Percentiles rank a stretch among this genome's conserved stretches.
These are phyloP conservation scores for Oikopleura dioica DNA, from an alignment of 23 tunicate species.

Conservation along the genomic window DNA sequence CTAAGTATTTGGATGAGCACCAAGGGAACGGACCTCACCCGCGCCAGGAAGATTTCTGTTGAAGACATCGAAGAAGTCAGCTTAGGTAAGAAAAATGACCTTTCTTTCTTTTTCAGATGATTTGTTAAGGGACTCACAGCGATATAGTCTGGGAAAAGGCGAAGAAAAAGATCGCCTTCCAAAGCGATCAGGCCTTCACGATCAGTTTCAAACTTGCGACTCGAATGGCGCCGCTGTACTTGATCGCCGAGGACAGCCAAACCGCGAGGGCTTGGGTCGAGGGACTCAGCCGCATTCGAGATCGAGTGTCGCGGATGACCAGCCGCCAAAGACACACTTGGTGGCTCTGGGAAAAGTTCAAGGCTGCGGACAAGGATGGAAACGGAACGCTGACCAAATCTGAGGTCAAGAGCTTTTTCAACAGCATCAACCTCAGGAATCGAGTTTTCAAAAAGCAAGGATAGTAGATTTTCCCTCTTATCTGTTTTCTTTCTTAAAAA, in stretches of 20 bases:
- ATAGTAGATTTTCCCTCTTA: too few species aligned
- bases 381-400: slow-evolving; percentile 10
- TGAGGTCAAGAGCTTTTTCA: neutral
- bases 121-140: too few species aligned
- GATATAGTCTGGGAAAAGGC: neutral
- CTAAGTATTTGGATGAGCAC: neutral
- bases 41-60: neutral
- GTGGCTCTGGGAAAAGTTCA: slow-evolving; percentile 62
- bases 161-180: neutral
- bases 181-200: neutral
- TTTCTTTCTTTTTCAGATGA: too few species aligned
- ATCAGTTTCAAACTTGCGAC: neutral
- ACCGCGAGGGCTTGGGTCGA: slow-evolving; percentile 11
- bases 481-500: too few species aligned
- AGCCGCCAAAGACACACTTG: slow-evolving; percentile 9
- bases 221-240: neutral
- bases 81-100: neutral
- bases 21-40: neutral
- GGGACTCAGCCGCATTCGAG: neutral
- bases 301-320: neutral
- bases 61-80: neutral
- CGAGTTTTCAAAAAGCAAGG: too few species aligned
- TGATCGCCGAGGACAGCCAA: neutral
- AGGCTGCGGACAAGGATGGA: slow-evolving; percentile 34
- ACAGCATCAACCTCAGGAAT: neutral